Conservation (phyloP, 2,113 vertebrate genomes). For the Semnornis frantzii region DNA sequence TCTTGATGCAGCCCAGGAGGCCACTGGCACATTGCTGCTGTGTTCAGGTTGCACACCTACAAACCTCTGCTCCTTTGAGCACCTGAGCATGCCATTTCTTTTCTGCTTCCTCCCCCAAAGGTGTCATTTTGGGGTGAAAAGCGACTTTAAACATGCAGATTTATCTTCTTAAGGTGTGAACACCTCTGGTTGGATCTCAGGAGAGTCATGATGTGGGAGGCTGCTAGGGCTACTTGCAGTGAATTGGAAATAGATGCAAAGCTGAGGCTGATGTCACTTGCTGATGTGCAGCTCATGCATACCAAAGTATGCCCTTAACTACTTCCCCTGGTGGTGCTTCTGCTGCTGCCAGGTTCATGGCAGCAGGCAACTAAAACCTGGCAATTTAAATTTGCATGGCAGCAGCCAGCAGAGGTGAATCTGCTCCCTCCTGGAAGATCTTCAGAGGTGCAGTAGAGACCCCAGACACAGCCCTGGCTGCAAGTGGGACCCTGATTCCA, state of each 20-base stretch:
- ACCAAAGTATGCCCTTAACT: not conserved
- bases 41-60: not conserved
- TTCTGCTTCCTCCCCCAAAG: not conserved
- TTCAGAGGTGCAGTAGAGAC: not conserved
- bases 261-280: not conserved
- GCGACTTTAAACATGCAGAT: not conserved
- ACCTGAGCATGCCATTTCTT: not conserved
- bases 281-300: slow-evolving; percentile 4
- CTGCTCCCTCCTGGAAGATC: not conserved
- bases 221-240: not conserved
- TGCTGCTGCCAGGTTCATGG: not conserved
- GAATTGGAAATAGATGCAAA: not conserved
- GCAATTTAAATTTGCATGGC: not conserved
- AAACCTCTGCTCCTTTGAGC: not conserved
- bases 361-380: not conserved
- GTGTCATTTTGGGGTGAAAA: not conserved
- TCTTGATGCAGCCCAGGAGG: too few relatives aligned
- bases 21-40: too few relatives aligned
- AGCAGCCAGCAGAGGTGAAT: not conserved
- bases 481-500: not conserved
- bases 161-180: not conserved
- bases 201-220: not conserved
- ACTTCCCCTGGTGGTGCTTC: not conserved
- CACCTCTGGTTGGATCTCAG: not conserved
- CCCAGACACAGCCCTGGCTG: not conserved